These are phyloP conservation scores for Pagrus major DNA, from an alignment of 2,113 vertebrate genomes.

Conservation along the genomic window DNA sequence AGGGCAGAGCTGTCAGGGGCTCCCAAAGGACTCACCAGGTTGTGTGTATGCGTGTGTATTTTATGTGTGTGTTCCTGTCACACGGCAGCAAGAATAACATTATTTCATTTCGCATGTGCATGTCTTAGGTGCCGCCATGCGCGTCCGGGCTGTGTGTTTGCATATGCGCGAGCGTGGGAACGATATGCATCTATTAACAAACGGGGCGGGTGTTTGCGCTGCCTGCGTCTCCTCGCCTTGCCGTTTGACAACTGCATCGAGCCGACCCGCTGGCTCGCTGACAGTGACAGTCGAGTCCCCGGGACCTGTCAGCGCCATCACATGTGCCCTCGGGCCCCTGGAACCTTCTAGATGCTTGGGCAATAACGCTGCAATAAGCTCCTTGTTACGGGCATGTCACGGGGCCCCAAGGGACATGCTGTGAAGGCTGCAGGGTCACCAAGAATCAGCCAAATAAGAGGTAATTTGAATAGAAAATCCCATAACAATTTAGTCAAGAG, in stretches of 20 bases:
- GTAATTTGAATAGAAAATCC: conserved; percentile 47
- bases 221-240: background rate
- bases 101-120: conserved; percentile 50
- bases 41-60: conserved; percentile 17
- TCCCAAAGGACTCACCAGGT: conserved; percentile 65
- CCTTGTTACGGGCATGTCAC: conserved; percentile 65
- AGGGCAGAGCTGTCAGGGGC: conserved; percentile 79
- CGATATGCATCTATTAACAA: conserved; percentile 19
- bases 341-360: conserved; percentile 58
- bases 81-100: conserved; percentile 41
- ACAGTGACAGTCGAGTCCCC: conserved; percentile 67
- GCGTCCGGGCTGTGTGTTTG: conserved; percentile 2
- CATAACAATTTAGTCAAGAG: conserved; percentile 17
- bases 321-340: conserved; percentile 55
- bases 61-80: conserved; percentile 40
- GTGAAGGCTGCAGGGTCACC: conserved; percentile 47
- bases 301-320: conserved; percentile 71
- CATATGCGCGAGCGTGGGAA: conserved; percentile 3
- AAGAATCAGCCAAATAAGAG: conserved; percentile 38
- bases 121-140: conserved; percentile 1
- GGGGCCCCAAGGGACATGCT: conserved; percentile 34
- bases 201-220: background rate
- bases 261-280: conserved; percentile 42
- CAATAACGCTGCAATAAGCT: conserved; percentile 75
- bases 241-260: conserved; percentile 60